phyloP scores from a whole-genome alignment of 2,113 vertebrate species.

The Strix uralensis region DNA sequence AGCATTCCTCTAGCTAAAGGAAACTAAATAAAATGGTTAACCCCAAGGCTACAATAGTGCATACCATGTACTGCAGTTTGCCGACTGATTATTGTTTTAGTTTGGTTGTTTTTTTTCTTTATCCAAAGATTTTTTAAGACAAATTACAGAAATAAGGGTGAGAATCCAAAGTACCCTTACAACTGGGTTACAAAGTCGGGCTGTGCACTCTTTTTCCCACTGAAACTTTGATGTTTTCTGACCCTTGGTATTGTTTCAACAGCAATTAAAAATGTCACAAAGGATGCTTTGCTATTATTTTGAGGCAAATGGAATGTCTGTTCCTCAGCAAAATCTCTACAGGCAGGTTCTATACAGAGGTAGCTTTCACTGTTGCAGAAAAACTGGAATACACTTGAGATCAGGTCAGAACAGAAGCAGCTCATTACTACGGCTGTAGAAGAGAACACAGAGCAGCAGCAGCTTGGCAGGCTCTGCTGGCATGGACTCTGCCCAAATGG shows the following conservation, averaged over 20 bases:
- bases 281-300: neutral
- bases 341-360: neutral
- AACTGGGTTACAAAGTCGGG: neutral
- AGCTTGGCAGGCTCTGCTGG: neutral
- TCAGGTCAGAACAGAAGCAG: neutral
- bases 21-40: conserved; percentile 32
- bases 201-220: neutral
- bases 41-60: neutral
- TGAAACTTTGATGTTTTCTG: neutral
- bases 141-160: neutral
- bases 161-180: neutral
- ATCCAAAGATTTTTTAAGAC: neutral
- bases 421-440: neutral
- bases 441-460: neutral
- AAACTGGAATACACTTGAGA: neutral
- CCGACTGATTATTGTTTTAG: neutral
- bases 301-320: neutral
- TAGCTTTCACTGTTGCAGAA: neutral
- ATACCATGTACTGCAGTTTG: neutral
- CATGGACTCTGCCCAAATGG: neutral
- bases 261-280: neutral
- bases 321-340: neutral
- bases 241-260: neutral
- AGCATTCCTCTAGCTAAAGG: neutral
- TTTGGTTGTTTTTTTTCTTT: neutral